These are phyloP conservation scores for Cardinalis cardinalis DNA, from an alignment of 2,113 vertebrate species.

Conservation along the genomic window DNA sequence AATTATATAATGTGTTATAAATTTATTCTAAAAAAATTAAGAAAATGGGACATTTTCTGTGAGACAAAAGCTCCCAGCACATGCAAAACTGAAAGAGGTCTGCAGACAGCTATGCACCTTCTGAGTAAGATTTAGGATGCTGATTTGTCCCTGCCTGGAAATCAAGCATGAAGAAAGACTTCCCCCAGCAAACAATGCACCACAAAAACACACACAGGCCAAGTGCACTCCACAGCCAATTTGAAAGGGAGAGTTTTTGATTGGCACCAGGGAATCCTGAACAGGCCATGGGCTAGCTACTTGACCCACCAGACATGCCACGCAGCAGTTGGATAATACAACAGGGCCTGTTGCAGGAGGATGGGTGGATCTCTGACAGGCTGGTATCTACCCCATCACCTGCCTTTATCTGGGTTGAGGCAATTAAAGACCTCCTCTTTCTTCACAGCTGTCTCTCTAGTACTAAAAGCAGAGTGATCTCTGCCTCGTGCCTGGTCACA, in stretches of 20 bases:
- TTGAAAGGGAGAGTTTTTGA: background rate
- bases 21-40: background rate
- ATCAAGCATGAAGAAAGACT: background rate
- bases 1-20: background rate
- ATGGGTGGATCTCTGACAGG: background rate
- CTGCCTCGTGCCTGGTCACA: fast-evolving
- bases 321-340: fast-evolving
- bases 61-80: background rate
- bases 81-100: background rate
- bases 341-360: background rate
- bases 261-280: background rate
- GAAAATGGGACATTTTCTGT: background rate
- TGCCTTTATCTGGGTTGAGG: background rate
- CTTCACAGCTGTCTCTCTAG: background rate
- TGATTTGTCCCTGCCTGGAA: background rate
- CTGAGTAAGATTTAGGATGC: background rate
- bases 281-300: fast-evolving
- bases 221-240: fast-evolving
- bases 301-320: background rate
- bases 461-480: background rate
- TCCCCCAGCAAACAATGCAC: background rate
- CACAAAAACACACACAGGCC: background rate
- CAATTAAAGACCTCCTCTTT: background rate
- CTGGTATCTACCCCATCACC: background rate
- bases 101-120: background rate